Conservation (phyloP, 2,113 vertebrate species). For the human region DNA sequence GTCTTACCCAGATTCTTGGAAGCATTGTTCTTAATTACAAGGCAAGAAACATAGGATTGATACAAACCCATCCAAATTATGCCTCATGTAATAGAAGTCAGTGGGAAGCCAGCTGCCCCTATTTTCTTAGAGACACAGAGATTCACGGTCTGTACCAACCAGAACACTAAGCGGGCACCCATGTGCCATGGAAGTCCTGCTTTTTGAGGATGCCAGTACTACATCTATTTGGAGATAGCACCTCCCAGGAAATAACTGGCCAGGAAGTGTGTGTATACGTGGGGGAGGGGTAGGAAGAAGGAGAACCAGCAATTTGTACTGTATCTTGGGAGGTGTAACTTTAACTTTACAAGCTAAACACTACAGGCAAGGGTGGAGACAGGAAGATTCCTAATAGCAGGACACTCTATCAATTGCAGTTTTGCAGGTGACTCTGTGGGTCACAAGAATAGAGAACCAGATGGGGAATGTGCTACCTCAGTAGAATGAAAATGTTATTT, state of each 20-base stretch:
- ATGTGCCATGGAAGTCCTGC: not conserved
- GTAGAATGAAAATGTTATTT: not conserved
- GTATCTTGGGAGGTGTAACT: conserved; percentile 17
- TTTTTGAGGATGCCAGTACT: not conserved
- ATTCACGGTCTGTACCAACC: not conserved
- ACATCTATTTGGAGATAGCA: not conserved
- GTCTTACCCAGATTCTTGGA: not conserved
- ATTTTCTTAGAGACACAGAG: not conserved
- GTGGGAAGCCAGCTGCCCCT: not conserved
- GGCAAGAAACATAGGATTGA: not conserved
- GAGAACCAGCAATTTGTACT: conserved; percentile 59
- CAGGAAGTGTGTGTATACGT: conserved; percentile 30
- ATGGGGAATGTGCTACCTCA: not conserved
- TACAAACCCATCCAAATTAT: not conserved
- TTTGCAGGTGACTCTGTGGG: conserved; percentile 26
- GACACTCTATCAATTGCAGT: not conserved
- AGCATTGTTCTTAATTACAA: not conserved
- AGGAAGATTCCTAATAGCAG: conserved; percentile 56
- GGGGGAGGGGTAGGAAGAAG: not conserved
- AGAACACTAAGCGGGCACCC: not conserved
- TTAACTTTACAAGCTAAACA: conserved; percentile 35
- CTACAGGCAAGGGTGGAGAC: conserved; percentile 43
- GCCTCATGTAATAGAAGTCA: not conserved
- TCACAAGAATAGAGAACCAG: conserved; percentile 11
- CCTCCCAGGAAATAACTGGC: conserved; percentile 54